phyloP scores from a whole-genome alignment of 2,797 vertebrate species.

The Gila robusta region DNA sequence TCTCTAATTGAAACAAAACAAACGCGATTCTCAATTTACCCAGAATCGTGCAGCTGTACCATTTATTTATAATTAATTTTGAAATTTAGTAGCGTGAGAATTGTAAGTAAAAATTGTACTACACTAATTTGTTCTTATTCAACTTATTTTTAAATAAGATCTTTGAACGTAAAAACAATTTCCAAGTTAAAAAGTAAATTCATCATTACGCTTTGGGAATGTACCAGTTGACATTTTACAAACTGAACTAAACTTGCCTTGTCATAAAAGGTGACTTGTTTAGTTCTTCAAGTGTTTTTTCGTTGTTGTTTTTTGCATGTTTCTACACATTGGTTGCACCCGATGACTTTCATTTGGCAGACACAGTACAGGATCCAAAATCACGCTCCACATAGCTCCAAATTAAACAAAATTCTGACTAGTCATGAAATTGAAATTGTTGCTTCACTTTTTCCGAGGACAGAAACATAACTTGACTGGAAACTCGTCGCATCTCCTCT shows the following conservation, averaged over 20 bases:
- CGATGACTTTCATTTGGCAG: background rate
- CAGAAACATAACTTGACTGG: background rate
- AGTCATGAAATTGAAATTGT: background rate
- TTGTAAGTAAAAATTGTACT: background rate
- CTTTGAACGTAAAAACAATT: too few species aligned
- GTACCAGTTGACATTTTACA: background rate
- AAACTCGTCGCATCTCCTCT: slow-evolving; percentile 12
- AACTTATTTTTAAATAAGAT: too few species aligned
- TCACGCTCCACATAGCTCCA: background rate
- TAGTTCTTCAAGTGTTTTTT: too few species aligned
- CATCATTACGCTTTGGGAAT: background rate
- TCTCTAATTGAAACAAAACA: too few species aligned
- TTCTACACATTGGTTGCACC: background rate
- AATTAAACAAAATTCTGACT: slow-evolving; percentile 1
- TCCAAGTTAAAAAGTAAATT: too few species aligned
- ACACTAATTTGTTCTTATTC: background rate
- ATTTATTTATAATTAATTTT: background rate
- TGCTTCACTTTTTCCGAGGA: background rate
- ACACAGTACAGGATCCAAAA: background rate
- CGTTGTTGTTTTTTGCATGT: too few species aligned
- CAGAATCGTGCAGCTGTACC: too few species aligned
- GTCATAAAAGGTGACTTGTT: background rate
- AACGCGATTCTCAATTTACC: too few species aligned
- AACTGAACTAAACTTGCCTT: background rate
- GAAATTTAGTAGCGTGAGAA: background rate